These are phyloP conservation scores for Chloroceryle amazona DNA, from an alignment of 2,797 vertebrate species.

Conservation along the genomic window DNA sequence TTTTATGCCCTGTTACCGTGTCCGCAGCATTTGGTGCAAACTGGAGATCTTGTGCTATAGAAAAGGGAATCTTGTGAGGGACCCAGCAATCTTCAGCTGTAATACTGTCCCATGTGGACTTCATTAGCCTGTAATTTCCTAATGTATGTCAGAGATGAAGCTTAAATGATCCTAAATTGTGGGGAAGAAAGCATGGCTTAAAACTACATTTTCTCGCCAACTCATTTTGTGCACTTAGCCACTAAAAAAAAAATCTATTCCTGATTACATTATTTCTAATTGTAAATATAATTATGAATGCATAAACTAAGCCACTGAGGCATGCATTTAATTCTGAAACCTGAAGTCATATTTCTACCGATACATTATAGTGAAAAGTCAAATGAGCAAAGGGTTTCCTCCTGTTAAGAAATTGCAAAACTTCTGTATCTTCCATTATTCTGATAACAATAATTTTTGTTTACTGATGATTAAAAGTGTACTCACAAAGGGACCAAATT, in stretches of 20 bases:
- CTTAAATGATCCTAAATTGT: slow-evolving; percentile 18
- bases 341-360: neutral
- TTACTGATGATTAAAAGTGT: neutral
- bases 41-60: neutral
- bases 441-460: neutral
- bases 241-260: neutral
- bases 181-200: neutral
- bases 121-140: slow-evolving; percentile 31
- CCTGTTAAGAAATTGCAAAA: neutral
- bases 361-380: neutral
- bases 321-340: slow-evolving; percentile 36
- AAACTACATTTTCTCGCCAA: neutral
- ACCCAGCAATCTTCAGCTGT: neutral
- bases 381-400: neutral
- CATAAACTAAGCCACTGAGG: neutral
- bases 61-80: neutral
- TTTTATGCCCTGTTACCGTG: neutral
- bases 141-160: neutral
- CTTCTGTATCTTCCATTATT: neutral
- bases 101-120: neutral
- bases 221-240: neutral
- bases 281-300: slow-evolving; percentile 44
- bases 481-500: neutral
- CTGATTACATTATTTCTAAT: slow-evolving; percentile 32
- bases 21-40: neutral